A percentile compares a stretch with the other conserved stretches of the same genome.
Conservation (phyloP, 2,113 vertebrate species). For the Daphoenositta chrysoptera region DNA sequence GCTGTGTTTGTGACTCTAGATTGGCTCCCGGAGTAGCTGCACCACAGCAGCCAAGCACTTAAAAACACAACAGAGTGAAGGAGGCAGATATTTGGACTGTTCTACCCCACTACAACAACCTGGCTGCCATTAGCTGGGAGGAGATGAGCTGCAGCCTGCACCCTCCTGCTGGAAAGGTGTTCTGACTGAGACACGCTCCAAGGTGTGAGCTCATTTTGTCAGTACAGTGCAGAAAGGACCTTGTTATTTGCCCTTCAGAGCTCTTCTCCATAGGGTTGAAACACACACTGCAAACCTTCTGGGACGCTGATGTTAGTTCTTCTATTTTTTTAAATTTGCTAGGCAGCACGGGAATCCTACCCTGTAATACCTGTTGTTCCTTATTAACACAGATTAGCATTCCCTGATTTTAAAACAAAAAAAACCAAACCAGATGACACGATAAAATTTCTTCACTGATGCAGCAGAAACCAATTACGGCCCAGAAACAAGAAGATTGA, state of each 20-base stretch:
- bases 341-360: not conserved
- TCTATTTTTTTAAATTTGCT: not conserved
- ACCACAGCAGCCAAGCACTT: not conserved
- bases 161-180: not conserved
- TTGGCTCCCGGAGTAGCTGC: not conserved
- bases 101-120: too few relatives aligned
- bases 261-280: not conserved
- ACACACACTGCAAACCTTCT: not conserved
- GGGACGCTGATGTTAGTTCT: not conserved
- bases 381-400: not conserved
- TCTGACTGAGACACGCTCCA: not conserved
- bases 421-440: not conserved
- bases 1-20: not conserved
- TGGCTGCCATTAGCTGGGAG: not conserved
- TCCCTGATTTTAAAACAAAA: not conserved
- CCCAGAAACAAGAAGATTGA: not conserved
- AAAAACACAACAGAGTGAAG: not conserved
- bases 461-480: not conserved
- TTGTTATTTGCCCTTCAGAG: not conserved
- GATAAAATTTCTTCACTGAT: not conserved
- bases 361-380: not conserved
- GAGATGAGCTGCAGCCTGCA: not conserved
- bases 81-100: not conserved
- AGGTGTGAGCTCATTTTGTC: not conserved
- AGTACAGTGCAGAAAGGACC: not conserved